phyloP scores from a whole-genome alignment of 1,140 invertebrate species.

The Latrodectus geometricus region DNA sequence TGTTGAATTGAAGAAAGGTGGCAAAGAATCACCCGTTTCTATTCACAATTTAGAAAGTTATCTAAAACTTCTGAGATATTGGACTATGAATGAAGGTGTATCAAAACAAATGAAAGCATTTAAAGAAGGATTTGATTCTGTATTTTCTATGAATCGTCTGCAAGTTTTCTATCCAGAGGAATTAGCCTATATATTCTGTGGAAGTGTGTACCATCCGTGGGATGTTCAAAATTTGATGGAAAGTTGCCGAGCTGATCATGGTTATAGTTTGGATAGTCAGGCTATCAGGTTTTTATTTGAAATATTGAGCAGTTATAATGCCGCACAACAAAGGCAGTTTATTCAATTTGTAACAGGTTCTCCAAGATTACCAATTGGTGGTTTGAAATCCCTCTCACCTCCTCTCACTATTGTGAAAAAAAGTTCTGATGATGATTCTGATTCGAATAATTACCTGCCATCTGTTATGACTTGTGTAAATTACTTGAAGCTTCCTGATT shows the following conservation, averaged over 20 bases:
- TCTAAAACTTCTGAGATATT: slow-evolving; percentile 81
- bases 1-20: slow-evolving; percentile 92
- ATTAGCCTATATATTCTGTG: slow-evolving; percentile 85
- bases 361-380: slow-evolving; percentile 95
- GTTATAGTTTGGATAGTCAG: slow-evolving; percentile 93
- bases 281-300: slow-evolving; percentile 95
- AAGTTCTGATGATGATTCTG: slow-evolving; percentile 88
- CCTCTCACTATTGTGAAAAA: slow-evolving; percentile 96
- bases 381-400: slow-evolving; percentile 94
- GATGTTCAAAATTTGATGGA: slow-evolving; percentile 90
- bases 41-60: slow-evolving; percentile 96
- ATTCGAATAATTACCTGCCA: slow-evolving; percentile 95
- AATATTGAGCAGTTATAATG: slow-evolving; percentile 87
- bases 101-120: slow-evolving; percentile 95
- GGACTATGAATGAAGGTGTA: slow-evolving; percentile 92
- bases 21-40: slow-evolving; percentile 87
- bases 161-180: slow-evolving; percentile 58
- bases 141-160: slow-evolving; percentile 77
- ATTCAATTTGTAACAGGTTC: slow-evolving; percentile 98
- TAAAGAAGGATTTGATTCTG: slow-evolving; percentile 94
- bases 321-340: slow-evolving; percentile 93
- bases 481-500: slow-evolving; percentile 99
- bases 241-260: slow-evolving; percentile 95
- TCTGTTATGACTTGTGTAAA: slow-evolving; percentile 99
- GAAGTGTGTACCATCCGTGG: slow-evolving; percentile 79